A percentile compares a stretch with the other conserved stretches of the same genome.
Conservation (phyloP, 2,888 invertebrate species). For the Tenthredo scrophulariae region DNA sequence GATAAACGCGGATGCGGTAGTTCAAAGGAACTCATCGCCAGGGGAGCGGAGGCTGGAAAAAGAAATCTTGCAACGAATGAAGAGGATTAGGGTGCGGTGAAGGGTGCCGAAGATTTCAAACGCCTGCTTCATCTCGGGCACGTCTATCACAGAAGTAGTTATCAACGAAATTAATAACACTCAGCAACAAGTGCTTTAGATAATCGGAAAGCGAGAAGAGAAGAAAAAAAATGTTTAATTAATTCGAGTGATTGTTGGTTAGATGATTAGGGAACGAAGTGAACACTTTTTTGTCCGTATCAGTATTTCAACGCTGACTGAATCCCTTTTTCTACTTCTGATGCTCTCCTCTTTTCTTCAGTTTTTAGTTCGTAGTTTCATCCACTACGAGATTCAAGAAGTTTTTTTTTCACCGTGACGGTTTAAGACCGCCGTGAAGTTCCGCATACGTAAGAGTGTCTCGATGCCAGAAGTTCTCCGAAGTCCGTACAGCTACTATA, state of each 20-base stretch:
- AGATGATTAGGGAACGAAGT: neutral
- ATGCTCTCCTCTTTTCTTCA: neutral
- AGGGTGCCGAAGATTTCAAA: neutral
- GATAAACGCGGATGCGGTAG: slow-evolving; percentile 15
- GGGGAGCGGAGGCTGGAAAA: neutral
- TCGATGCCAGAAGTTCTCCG: neutral
- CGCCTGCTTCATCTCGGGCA: neutral
- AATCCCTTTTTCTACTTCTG: neutral
- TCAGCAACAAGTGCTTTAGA: neutral
- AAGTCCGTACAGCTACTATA: neutral
- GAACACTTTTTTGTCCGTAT: neutral
- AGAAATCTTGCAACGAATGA: slow-evolving; percentile 20
- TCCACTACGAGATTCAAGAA: slow-evolving; percentile 17
- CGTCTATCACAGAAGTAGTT: slow-evolving; percentile 4
- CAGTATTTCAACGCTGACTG: neutral
- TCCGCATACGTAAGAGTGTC: slow-evolving; percentile 37
- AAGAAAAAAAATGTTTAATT: neutral
- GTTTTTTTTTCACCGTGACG: neutral
- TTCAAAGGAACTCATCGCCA: slow-evolving; percentile 37
- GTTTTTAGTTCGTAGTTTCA: slow-evolving; percentile 11
- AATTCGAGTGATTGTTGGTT: neutral
- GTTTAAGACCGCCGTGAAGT: slow-evolving; percentile 26
- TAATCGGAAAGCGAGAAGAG: neutral
- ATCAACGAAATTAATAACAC: neutral
- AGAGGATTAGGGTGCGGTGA: neutral